A percentile compares a stretch with the other conserved stretches of the same genome.
phyloP scores from a whole-genome alignment of 2,113 vertebrate species.

The Nycticryphes semicollaris region DNA sequence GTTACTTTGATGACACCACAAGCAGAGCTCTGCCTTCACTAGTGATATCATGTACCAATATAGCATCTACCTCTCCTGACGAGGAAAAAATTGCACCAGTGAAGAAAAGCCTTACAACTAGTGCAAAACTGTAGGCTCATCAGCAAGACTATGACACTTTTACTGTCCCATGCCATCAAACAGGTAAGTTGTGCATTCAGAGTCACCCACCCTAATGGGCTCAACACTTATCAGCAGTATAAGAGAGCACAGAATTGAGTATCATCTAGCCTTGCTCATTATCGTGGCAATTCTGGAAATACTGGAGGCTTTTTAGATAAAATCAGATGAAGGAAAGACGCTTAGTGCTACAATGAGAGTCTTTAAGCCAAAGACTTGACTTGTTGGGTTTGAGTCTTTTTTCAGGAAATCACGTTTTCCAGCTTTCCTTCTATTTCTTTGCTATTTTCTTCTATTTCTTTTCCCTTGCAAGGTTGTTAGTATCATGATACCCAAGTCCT shows the following conservation, averaged over 20 bases:
- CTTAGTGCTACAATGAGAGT: background rate
- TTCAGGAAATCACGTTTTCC: background rate
- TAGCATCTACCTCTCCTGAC: background rate
- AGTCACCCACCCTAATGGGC: background rate
- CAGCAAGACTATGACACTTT: background rate
- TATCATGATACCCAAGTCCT: fast-evolving
- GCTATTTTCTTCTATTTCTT: background rate
- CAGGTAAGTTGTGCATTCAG: background rate
- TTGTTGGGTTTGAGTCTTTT: background rate
- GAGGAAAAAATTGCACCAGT: fast-evolving
- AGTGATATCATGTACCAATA: background rate
- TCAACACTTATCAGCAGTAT: background rate
- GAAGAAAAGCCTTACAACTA: background rate
- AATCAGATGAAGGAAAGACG: background rate
- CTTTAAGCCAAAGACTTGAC: background rate
- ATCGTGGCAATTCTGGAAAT: background rate
- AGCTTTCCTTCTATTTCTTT: background rate
- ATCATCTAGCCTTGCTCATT: background rate
- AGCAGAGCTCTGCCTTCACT: background rate
- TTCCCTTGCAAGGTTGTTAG: background rate
- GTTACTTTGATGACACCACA: background rate
- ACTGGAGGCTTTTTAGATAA: background rate
- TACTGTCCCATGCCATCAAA: background rate
- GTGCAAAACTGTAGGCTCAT: background rate
- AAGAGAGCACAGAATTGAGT: background rate